Evolutionary conservation across 2,888 invertebrate species (phyloP), one percentile per base, ranked within the genome.

Genomic region (Drosophila mercatorum): DNA sequence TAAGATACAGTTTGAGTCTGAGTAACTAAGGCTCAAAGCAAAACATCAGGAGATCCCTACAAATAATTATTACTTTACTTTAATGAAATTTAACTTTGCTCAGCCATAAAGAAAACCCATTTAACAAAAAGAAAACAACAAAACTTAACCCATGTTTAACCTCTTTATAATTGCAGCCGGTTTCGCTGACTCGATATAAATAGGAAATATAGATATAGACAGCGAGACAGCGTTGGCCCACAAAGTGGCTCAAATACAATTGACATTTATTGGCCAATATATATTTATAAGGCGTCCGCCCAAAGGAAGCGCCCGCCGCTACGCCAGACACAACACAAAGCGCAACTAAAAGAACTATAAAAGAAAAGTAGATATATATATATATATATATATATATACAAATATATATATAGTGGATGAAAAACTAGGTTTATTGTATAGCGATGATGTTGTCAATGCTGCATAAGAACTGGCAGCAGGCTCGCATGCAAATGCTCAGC

Each of bases 261-360:
- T 90, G 89, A 90, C 91, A 84, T 80, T 90, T 90, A 90, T 90
- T 89, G 89, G 80, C 81, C 81, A 81, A 90, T 83, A 84, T 84
- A 86, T 82, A 90, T 90, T 83, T 89, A 81, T 73, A 80, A 81
- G 88, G 75, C 67, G 56, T 53, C 68, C 71, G 60, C 73, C 74
- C 75, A 70, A 56, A 65, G 80, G 75, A 87, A 82, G 73, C 74
- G 70, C 62, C 62, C 47, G 38, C 40, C 46, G 31, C 51, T 51
- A n/a, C 49, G 63, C 61, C 64, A 65, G 46, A 61, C 61, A 61
- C 40, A 38, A 55, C 47, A 58, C 41, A 66, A 57, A 52, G 31
- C 47, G 57, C 55, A 62, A 46, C 49, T 46, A 66, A 68, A 53
- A 57, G 41, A 68, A 61, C 57, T 63, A 68, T 66, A 74, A 68